phyloP scores from a whole-genome alignment of 2,797 vertebrate genomes.

The Melanotaenia boesemani region DNA sequence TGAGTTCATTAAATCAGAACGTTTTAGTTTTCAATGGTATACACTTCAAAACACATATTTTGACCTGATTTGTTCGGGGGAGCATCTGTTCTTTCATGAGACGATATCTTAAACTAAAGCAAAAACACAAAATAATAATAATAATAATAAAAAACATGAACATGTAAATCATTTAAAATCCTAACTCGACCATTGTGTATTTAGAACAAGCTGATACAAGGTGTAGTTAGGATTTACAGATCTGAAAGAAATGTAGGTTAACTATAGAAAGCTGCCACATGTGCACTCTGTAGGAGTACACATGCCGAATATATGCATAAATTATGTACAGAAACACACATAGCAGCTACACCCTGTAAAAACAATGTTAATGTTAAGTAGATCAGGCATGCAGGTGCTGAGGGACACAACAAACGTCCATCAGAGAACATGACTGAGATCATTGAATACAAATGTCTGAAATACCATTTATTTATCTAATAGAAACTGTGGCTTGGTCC shows the following conservation, averaged over 20 bases:
- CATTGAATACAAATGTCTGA: constrained; percentile 82
- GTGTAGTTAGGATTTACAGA: constrained; percentile 47
- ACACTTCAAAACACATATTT: constrained; percentile 41
- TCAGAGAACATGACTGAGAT: constrained; percentile 71
- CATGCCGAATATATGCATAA: neutral
- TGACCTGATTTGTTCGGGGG: constrained; percentile 13
- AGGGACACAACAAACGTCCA: constrained; percentile 53
- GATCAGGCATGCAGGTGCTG: constrained; percentile 77
- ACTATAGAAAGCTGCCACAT: constrained; percentile 20
- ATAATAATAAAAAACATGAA: neutral
- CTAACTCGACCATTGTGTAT: constrained; percentile 25
- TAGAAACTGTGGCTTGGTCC: constrained; percentile 48
- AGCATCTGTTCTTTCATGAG: constrained; percentile 24
- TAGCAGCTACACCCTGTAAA: constrained; percentile 52
- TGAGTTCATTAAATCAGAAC: constrained; percentile 1
- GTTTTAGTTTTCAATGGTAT: neutral
- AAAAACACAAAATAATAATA: neutral
- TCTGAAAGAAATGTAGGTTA: neutral
- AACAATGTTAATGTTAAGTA: constrained; percentile 49
- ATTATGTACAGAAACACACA: constrained; percentile 35
- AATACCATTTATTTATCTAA: constrained; percentile 80
- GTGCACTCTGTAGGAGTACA: constrained; percentile 13
- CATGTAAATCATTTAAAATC: constrained; percentile 26
- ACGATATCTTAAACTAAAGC: constrained; percentile 27
- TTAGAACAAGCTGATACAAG: constrained; percentile 15